Conservation (phyloP, 2,113 vertebrate genomes). For the Lucifuga dentata region DNA sequence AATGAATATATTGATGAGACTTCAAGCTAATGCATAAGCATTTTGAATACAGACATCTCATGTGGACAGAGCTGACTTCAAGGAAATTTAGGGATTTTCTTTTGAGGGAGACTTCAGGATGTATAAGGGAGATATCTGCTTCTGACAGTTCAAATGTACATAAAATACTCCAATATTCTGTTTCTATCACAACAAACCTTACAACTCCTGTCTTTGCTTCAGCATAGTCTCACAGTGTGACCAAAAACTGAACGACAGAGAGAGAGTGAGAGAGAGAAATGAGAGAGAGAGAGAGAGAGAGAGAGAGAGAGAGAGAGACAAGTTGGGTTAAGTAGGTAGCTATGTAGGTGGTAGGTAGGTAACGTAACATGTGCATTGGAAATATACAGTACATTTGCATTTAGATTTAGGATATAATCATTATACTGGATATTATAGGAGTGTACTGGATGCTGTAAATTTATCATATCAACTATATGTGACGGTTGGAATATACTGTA, state of each 20-base stretch:
- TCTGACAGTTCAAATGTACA: conserved; percentile 18
- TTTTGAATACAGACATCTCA: conserved; percentile 14
- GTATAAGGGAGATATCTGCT: conserved; percentile 8
- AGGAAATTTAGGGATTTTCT: conserved; percentile 12
- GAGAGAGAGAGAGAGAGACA: too few species aligned
- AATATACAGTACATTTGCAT: too few species aligned
- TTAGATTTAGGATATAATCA: too few species aligned
- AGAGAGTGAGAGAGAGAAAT: too few species aligned
- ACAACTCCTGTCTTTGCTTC: background rate
- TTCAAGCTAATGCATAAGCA: conserved; percentile 29
- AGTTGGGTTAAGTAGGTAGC: too few species aligned
- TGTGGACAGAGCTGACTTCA: conserved; percentile 24
- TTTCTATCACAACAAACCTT: conserved; percentile 8
- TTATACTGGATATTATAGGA: too few species aligned
- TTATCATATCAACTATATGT: too few species aligned
- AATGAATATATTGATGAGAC: conserved; percentile 37
- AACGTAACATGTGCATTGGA: too few species aligned
- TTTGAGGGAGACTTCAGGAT: conserved; percentile 1
- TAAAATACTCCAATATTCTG: conserved; percentile 14
- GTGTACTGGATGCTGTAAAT: too few species aligned
- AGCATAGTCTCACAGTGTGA: conserved; percentile 3
- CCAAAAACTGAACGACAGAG: background rate
- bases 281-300: too few species aligned
- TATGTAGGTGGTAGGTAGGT: too few species aligned
- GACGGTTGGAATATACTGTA: too few species aligned